phyloP scores from a whole-genome alignment of 2,113 vertebrate genomes.

The Rafetus swinhoei region DNA sequence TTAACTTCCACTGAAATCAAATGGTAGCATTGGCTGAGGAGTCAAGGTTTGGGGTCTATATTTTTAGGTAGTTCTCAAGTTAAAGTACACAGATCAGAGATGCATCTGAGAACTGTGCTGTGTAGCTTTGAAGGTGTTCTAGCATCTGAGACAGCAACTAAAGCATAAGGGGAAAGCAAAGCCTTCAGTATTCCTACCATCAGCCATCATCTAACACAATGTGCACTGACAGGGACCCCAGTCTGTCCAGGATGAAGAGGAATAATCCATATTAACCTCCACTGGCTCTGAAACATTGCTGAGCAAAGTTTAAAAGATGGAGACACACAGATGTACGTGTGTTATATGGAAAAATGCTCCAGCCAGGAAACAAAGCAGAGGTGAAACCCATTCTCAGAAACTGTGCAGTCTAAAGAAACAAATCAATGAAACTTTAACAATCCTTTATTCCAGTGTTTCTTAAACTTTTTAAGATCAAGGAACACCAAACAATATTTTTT shows the following conservation, averaged over 20 bases:
- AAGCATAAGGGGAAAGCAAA: conserved; percentile 31
- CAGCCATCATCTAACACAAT: neutral
- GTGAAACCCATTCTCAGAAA: neutral
- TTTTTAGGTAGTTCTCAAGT: conserved; percentile 4
- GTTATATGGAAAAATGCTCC: neutral
- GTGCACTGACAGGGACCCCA: neutral
- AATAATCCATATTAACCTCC: neutral
- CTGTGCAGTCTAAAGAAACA: conserved; percentile 1
- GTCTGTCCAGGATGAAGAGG: neutral
- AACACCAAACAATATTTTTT: too few relatives aligned
- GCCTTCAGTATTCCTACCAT: neutral
- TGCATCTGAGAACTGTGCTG: neutral
- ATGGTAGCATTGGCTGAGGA: neutral
- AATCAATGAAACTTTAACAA: neutral
- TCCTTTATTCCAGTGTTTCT: neutral
- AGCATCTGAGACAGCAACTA: neutral
- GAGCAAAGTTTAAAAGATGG: neutral
- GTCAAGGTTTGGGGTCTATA: fast-evolving
- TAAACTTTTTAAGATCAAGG: too few relatives aligned
- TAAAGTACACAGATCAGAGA: neutral
- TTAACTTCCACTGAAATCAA: neutral
- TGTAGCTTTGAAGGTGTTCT: neutral
- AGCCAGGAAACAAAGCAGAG: conserved; percentile 9
- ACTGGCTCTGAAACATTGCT: neutral
- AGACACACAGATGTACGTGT: neutral